Evolutionary conservation across 2,888 invertebrate species (phyloP), one percentile per base, ranked within the genome.

Genomic region (Limnephilus marmoratus): DNA sequence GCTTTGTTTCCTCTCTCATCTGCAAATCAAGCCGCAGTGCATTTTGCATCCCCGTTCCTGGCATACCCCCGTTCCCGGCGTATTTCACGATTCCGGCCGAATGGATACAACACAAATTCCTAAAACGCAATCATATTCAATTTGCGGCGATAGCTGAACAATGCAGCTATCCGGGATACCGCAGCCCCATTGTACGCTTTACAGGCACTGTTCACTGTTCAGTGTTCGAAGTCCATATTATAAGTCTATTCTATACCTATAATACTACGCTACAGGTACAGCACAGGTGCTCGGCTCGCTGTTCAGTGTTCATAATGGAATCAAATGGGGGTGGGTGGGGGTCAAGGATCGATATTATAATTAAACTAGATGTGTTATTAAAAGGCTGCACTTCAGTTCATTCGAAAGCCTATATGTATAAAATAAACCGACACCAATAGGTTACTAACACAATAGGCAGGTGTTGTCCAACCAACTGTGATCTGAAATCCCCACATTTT

Each of bases 91-190:
- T 85, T 85, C 90, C 93, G 89, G 41, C 81, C 80, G 91, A 85
- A 90, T 90, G 90, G 93, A 91, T 90, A 92, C 92, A 92, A 90
- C 92, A 45, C 81, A 80, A 92, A 93, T 93, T 88, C 91, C 91
- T 88, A 91, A 93, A 93, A 93, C 91, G 93, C 93, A 93, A 93
- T 93, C 91, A 93, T 91, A 93, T 93, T 93, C 93, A 91, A 93
- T 93, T 90, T 91, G 93, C 90, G 88, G 88, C 90, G 68, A 85
- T 90, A 53, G 90, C 37, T 24, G 90, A 90, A 90, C 90, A 90
- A 90, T 90, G 90, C 85, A 37, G 90, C 83, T 83, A 49, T 89
- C 53, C n/a, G 15, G 90, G 82, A 41, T 82, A 82, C 90, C 82
- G 81, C 90, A 81, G 82, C 90, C 88, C 80, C 88, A 80, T 45